These are phyloP conservation scores for Anisognathus igniventris DNA, from an alignment of 2,797 vertebrate species.

Conservation along the genomic window DNA sequence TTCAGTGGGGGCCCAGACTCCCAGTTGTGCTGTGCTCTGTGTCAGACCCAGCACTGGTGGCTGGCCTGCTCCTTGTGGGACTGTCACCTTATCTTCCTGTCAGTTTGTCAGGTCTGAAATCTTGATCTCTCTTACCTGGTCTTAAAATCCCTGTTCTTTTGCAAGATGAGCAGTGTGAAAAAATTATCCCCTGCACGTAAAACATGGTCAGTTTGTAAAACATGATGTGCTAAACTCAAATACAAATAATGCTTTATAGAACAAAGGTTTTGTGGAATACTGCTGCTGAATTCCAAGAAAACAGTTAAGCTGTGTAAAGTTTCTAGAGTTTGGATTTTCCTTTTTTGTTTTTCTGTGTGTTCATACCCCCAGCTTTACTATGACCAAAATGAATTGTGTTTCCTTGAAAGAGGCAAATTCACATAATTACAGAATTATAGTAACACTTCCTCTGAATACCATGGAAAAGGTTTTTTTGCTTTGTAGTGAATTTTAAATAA, in stretches of 20 bases:
- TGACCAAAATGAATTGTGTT: not conserved
- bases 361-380: not conserved
- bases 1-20: too few species aligned
- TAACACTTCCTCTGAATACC: not conserved
- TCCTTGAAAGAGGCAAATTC: not conserved
- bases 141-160: not conserved
- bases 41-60: too few species aligned
- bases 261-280: not conserved
- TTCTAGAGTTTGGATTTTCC: not conserved
- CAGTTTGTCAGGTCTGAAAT: too few species aligned
- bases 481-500: not conserved
- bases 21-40: too few species aligned
- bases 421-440: not conserved
- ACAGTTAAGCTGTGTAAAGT: not conserved
- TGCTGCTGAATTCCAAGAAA: not conserved
- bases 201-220: not conserved
- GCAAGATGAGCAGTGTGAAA: not conserved
- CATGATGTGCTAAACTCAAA: not conserved
- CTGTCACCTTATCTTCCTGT: too few species aligned
- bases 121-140: too few species aligned
- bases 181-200: not conserved
- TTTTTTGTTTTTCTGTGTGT: not conserved
- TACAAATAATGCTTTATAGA: not conserved
- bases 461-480: not conserved
- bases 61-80: too few species aligned